Evolutionary conservation across 2,888 invertebrate species (phyloP).

Genomic region (Halictus quadricinctus): DNA sequence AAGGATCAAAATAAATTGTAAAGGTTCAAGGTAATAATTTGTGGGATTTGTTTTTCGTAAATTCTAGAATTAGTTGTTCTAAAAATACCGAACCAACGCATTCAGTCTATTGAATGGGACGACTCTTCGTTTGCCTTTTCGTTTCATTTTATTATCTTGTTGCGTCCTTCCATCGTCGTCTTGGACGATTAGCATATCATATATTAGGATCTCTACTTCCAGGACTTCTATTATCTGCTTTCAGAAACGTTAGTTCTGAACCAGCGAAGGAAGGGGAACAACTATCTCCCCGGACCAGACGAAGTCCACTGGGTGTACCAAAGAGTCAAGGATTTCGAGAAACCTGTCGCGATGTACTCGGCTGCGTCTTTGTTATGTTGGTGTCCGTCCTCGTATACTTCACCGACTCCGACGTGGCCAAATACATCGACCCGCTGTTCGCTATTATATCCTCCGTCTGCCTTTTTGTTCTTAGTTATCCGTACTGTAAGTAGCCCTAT

Average conservation of each 20-base stretch:
- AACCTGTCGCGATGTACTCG: constrained; percentile 86
- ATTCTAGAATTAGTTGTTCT: not conserved
- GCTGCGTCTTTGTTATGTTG: constrained; percentile 90
- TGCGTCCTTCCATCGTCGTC: not conserved
- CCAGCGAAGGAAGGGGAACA: constrained; percentile 82
- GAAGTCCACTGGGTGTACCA: constrained; percentile 77
- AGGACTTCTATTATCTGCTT: constrained; percentile 24
- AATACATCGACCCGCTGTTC: constrained; percentile 89
- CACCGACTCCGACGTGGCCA: constrained; percentile 86
- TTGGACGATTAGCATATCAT: not conserved
- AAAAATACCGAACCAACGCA: not conserved
- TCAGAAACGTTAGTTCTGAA: constrained; percentile 77
- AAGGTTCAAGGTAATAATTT: not conserved
- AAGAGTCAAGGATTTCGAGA: constrained; percentile 85
- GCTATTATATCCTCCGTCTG: constrained; percentile 89
- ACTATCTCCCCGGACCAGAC: constrained; percentile 69
- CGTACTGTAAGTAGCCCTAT: constrained; percentile 87
- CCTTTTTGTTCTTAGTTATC: constrained; percentile 90
- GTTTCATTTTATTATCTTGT: not conserved
- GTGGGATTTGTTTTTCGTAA: not conserved
- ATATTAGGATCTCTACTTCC: not conserved
- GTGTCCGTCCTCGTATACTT: constrained; percentile 86
- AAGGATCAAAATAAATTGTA: not conserved
- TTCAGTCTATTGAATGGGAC: not conserved
- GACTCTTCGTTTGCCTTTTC: not conserved